Base-by-base conservation (phyloP, 2,113 vertebrate genomes). In the Ciconia boyciana region DNA sequence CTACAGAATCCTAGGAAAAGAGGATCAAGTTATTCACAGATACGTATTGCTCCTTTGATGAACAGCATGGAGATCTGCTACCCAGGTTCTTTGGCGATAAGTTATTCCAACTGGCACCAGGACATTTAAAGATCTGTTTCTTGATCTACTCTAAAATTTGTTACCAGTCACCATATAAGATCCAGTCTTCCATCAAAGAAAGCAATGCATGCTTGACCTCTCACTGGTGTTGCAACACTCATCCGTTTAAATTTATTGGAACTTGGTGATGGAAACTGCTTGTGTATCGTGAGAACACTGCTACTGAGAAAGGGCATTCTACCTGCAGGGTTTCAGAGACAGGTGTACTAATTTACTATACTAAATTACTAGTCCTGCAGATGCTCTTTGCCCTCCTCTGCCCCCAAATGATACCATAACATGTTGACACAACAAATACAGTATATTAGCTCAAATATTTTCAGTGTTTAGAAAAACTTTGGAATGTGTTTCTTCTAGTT, bases 331-430 rank as follows among this genome's bases (percentile, higher is more conserved):
- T 84, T 94, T 97, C 70, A 87, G 32, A 87, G 58, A 22, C 91
- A 95, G 60, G 58, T 84, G 57, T 84, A 65, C 26, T 96, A 80
- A 95, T 94, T 91, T 70, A 32, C 36, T 54, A 19, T n/a, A 51
- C 9, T 61, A 32, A 51, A 57, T 83, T 79, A 75, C 91, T 89
- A 80, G 36, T 78, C 80, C 61, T 83, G 25, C 3, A 43, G 29
- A 58, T 57, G 14, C 4, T 46, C 8, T 75, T 20, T 74, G 14
- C 7, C 9, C 10, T 69, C 25, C 26, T 7, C 21, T 5, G 1
- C 9, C 3, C 4, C 4, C 6, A 5, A 3, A n/a, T 28, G 3
- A 24, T 72, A 28, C 13, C 5, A 34, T 11, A 36, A n/a, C 2
- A 6, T 29, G 5, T 44, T 69, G 58, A 18, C 7, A 20, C 10